Conservation (phyloP, 2,113 vertebrate genomes). For the Clarias macrocephalus region DNA sequence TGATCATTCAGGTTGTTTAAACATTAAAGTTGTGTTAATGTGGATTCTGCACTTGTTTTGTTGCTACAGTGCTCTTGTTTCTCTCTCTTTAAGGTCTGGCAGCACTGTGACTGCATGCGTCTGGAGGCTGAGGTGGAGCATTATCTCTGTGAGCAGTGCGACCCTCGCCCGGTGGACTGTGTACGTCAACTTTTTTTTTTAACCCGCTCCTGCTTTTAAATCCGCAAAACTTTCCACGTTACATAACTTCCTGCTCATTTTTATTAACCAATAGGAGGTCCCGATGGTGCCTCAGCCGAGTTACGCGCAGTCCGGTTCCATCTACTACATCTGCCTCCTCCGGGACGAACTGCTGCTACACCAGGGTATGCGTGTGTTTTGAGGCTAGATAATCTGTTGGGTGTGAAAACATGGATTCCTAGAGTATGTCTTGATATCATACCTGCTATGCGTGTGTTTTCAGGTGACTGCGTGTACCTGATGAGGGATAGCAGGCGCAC, state of each 20-base stretch:
- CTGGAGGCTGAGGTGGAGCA: constrained; percentile 92
- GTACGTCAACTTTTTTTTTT: constrained; percentile 67
- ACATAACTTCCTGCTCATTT: neutral
- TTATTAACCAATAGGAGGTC: constrained; percentile 80
- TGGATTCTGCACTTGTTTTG: neutral
- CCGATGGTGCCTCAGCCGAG: constrained; percentile 96
- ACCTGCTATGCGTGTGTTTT: neutral
- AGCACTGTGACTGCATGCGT: constrained; percentile 98
- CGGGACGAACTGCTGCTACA: constrained; percentile 93
- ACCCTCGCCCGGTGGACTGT: constrained; percentile 85
- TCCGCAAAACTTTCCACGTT: neutral
- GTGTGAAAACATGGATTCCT: neutral
- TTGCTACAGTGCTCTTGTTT: neutral
- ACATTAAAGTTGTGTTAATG: neutral
- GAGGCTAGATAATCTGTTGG: neutral
- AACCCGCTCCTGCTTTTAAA: neutral
- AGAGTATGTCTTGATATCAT: neutral
- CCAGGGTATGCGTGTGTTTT: constrained; percentile 81
- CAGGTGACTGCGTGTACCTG: constrained; percentile 97
- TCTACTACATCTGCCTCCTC: constrained; percentile 95
- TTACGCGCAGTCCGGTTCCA: constrained; percentile 91
- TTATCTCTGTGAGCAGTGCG: constrained; percentile 96
- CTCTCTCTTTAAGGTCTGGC: constrained; percentile 84
- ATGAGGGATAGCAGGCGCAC: constrained; percentile 95
- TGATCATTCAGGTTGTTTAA: neutral